phyloP scores from a whole-genome alignment of 2,888 invertebrate species.

The Hipparchia sbordonii region DNA sequence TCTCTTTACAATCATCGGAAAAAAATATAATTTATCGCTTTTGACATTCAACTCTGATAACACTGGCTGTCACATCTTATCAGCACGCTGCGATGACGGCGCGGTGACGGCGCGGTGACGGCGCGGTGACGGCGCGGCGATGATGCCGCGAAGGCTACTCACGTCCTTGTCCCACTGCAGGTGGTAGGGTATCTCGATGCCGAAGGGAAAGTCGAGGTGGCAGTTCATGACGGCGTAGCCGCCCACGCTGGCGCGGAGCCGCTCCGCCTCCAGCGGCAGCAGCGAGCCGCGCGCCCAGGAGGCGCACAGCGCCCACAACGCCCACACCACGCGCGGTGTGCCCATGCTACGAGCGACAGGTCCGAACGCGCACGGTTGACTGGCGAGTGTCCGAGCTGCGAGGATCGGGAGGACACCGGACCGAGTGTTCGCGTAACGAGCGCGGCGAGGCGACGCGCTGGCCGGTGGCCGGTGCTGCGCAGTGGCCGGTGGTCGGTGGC shows the following conservation, averaged over 20 bases:
- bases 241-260: conserved; percentile 87
- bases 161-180: conserved; percentile 96
- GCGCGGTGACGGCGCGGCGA: no score
- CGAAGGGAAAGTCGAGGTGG: conserved; percentile 93
- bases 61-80: no score
- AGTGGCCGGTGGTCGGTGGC: neutral
- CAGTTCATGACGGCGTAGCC: conserved; percentile 92
- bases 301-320: conserved; percentile 34
- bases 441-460: neutral
- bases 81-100: no score
- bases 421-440: neutral
- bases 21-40: no score
- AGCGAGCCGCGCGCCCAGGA: conserved; percentile 49
- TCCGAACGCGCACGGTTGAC: conserved; percentile 13
- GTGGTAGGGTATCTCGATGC: conserved; percentile 92
- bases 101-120: no score
- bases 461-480: neutral
- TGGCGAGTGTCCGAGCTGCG: neutral
- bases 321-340: neutral
- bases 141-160: conserved; percentile 59
- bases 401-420: neutral
- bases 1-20: no score
- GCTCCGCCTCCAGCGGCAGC: conserved; percentile 69
- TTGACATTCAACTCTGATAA: no score
- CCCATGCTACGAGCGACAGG: conserved; percentile 26